Conservation (phyloP, 1,140 invertebrate species). For the Apolygus lucorum region DNA sequence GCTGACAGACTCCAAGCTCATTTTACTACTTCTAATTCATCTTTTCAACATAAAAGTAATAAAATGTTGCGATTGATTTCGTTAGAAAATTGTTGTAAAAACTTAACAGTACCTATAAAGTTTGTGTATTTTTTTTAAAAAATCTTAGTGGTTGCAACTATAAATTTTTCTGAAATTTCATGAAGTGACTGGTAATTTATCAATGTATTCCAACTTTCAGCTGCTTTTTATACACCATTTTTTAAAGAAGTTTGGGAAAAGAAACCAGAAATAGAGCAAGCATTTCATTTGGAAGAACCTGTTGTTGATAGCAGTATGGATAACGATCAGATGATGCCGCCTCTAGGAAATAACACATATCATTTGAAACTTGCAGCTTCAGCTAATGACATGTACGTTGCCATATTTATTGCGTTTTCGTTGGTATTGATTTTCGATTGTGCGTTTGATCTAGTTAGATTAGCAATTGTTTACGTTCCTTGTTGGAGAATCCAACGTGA, state of each 20-base stretch:
- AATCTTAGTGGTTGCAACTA: constrained; percentile 5
- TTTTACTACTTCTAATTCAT: constrained; percentile 79
- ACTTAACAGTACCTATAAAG: constrained; percentile 9
- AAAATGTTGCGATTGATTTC: no score
- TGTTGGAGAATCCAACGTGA: no score
- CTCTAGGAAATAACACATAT: constrained; percentile 42
- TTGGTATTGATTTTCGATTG: no score
- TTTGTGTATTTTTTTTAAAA: constrained; percentile 2
- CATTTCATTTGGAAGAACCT: constrained; percentile 80
- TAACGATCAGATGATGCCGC: constrained; percentile 50
- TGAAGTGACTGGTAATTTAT: no score
- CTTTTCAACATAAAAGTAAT: constrained; percentile 75
- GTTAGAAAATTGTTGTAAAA: no score
- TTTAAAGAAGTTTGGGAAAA: constrained; percentile 94
- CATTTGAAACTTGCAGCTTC: constrained; percentile 37
- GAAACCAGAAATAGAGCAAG: constrained; percentile 88
- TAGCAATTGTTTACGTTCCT: no score
- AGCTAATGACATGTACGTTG: constrained; percentile 11
- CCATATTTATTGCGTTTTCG: no score
- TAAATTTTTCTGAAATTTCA: no score
- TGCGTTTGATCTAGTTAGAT: no score
- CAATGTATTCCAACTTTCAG: no score
- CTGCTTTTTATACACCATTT: constrained; percentile 90
- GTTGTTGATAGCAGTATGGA: constrained; percentile 34
- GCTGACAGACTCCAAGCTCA: constrained; percentile 86